These are phyloP conservation scores for Montipora cactus DNA, from an alignment of 64 coral and sea anemone species.

Conservation along the genomic window DNA sequence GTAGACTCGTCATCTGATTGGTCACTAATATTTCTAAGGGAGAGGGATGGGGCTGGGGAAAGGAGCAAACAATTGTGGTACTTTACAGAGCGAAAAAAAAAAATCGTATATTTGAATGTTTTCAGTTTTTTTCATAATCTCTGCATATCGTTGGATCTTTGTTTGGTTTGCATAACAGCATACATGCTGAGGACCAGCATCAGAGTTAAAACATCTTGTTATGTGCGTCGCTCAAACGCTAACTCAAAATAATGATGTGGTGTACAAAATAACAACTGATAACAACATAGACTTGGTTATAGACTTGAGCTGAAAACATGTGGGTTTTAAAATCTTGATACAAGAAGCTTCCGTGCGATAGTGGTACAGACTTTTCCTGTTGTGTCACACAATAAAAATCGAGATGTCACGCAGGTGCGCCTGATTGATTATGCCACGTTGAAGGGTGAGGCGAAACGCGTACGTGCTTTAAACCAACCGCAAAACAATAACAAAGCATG, in stretches of 20 bases:
- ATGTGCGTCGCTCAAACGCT: no score
- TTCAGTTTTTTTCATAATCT: not conserved
- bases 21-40: not conserved
- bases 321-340: no score
- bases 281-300: no score
- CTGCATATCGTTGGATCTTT: not conserved
- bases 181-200: not conserved
- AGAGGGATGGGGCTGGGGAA: not conserved
- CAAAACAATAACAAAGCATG: slow-evolving; percentile 39
- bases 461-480: slow-evolving; percentile 31
- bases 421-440: slow-evolving; percentile 36
- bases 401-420: not conserved
- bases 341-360: no score
- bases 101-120: no score
- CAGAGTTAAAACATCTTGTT: not conserved
- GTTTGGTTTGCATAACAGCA: not conserved
- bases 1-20: slow-evolving; percentile 10
- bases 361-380: not conserved
- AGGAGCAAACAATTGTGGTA: no score
- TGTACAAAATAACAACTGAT: no score
- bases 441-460: not conserved
- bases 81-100: no score
- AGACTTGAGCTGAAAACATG: no score
- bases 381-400: not conserved
- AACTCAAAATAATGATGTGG: no score